A percentile compares a stretch with the other conserved stretches of the same genome.
phyloP scores from a whole-genome alignment of 2,113 vertebrate species.

The Phalacrocorax pelagicus region DNA sequence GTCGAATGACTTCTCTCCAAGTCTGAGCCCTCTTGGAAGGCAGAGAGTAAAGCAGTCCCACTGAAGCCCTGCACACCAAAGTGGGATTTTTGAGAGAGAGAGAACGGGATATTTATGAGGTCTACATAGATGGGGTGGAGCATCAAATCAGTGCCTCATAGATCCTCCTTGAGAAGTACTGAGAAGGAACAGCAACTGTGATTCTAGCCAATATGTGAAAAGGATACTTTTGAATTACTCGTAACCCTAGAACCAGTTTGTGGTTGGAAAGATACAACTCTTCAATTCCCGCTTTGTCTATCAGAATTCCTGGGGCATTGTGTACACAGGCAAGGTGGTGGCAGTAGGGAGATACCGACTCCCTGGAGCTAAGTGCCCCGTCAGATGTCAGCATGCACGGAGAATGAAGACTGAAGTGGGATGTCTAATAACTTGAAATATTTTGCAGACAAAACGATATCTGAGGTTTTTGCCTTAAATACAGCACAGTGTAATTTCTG shows the following conservation, averaged over 20 bases:
- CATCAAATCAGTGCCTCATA: neutral
- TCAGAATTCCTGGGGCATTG: neutral
- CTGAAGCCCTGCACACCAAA: neutral
- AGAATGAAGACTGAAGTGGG: neutral
- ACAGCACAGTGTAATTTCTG: neutral
- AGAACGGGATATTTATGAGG: neutral
- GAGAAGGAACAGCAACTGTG: neutral
- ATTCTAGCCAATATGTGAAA: neutral
- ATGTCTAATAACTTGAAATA: neutral
- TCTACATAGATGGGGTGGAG: neutral
- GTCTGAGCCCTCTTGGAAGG: neutral
- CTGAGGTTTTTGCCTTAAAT: neutral
- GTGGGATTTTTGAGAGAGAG: neutral
- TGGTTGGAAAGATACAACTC: neutral
- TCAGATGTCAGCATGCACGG: neutral
- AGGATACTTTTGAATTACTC: neutral
- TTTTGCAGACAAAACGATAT: neutral
- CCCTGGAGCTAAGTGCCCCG: neutral
- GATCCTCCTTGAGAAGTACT: neutral
- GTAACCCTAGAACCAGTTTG: neutral
- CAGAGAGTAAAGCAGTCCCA: neutral
- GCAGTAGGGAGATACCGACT: neutral
- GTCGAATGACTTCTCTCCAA: neutral
- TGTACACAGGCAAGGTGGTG: neutral
- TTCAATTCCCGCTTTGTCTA: neutral